Percentiles rank a stretch among this genome's conserved stretches.
These are phyloP conservation scores for Pheucticus melanocephalus DNA, from an alignment of 2,113 vertebrate species.

Conservation along the genomic window DNA sequence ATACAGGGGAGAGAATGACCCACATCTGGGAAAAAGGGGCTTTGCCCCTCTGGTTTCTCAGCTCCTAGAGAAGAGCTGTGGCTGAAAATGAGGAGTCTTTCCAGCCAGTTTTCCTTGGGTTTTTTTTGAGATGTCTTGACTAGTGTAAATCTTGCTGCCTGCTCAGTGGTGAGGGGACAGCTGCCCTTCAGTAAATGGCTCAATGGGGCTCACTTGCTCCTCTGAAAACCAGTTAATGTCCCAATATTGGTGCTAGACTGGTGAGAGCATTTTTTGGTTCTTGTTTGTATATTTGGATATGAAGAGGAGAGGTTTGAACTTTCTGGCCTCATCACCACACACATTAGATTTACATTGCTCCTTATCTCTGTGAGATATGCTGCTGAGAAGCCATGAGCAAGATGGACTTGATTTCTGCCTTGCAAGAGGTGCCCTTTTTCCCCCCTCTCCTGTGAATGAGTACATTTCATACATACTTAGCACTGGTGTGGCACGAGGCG, in stretches of 20 bases:
- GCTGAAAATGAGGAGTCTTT: not conserved
- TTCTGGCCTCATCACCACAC: not conserved
- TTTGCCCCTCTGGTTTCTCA: not conserved
- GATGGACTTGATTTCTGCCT: not conserved
- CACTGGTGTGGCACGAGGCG: constrained; percentile 85
- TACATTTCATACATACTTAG: constrained; percentile 81
- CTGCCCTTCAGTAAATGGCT: not conserved
- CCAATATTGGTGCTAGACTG: not conserved
- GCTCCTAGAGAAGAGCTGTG: not conserved
- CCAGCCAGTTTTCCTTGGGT: not conserved
- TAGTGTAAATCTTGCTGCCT: not conserved
- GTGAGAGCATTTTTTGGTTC: no score
- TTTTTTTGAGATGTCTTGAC: not conserved
- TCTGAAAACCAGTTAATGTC: not conserved
- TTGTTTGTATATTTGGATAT: not conserved
- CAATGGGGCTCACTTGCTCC: not conserved
- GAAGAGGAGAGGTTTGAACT: not conserved
- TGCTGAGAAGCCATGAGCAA: not conserved
- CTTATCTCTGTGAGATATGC: not conserved
- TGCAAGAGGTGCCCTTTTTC: not conserved
- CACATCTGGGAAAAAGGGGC: not conserved
- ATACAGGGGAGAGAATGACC: rapidly evolving
- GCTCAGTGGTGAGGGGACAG: not conserved
- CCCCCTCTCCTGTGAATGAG: not conserved
- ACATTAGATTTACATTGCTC: not conserved